These are phyloP conservation scores for Pandion haliaetus DNA, from an alignment of 2,113 vertebrate genomes.

Conservation along the genomic window DNA sequence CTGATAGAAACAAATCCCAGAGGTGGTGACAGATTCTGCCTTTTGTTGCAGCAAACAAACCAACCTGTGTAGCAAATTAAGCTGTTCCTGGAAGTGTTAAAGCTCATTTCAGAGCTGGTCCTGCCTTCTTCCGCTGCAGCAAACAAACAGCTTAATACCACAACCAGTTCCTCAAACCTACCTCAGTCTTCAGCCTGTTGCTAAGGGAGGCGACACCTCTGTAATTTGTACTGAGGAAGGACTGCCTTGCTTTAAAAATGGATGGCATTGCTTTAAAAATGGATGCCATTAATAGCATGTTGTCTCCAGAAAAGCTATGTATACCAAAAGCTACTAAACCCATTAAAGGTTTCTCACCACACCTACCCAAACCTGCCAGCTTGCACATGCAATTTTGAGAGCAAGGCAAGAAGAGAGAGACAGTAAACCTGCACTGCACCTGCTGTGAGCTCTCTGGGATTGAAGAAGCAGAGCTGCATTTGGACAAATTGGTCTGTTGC, in stretches of 20 bases:
- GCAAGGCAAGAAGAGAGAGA: neutral
- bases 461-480: neutral
- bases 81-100: neutral
- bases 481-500: neutral
- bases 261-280: too few species aligned
- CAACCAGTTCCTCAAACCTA: neutral
- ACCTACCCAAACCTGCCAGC: neutral
- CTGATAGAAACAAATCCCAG: neutral
- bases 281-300: neutral
- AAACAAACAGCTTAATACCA: neutral
- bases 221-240: neutral
- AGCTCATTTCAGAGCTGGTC: neutral
- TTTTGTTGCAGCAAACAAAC: neutral
- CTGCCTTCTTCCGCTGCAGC: neutral
- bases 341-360: neutral
- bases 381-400: neutral
- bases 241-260: neutral
- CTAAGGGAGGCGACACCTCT: constrained; percentile 11
- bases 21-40: neutral
- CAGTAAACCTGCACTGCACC: neutral
- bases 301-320: neutral
- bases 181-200: neutral
- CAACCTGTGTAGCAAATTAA: neutral
- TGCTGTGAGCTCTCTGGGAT: neutral
- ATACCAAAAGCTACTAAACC: neutral